Conservation (phyloP, 1,140 invertebrate species). For the Drosophila biarmipes region DNA sequence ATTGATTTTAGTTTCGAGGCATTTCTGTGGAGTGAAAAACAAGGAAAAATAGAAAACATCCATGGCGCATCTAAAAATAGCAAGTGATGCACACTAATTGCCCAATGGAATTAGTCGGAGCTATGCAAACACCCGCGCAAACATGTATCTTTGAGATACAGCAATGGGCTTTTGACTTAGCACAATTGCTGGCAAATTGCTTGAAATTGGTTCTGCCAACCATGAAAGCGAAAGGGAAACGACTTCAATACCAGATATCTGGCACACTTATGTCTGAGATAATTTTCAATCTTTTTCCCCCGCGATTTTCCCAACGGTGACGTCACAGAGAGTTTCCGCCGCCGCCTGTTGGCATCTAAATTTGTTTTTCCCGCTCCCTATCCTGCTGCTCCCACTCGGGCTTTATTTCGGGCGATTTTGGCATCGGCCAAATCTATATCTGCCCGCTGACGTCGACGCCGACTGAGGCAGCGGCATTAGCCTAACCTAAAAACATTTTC, state of each 20-base stretch:
- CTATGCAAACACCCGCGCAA: slow-evolving; percentile 6
- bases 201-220: slow-evolving; percentile 34
- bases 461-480: slow-evolving; percentile 55
- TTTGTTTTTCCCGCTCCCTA: slow-evolving; percentile 39
- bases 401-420: slow-evolving; percentile 76
- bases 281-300: slow-evolving; percentile 22
- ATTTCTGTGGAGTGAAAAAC: background rate
- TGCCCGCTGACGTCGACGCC: slow-evolving; percentile 32
- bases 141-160: slow-evolving; percentile 35
- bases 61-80: background rate
- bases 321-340: slow-evolving; percentile 66
- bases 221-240: slow-evolving; percentile 58
- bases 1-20: slow-evolving; percentile 18
- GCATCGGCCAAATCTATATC: slow-evolving; percentile 49
- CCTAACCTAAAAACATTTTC: slow-evolving; percentile 71
- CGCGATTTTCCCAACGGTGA: slow-evolving; percentile 33
- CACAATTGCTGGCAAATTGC: slow-evolving; percentile 59
- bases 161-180: slow-evolving; percentile 25
- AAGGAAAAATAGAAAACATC: background rate
- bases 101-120: slow-evolving; percentile 4
- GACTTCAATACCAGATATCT: slow-evolving; percentile 53
- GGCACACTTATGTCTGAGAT: slow-evolving; percentile 65
- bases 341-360: slow-evolving; percentile 53
- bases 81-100: slow-evolving; percentile 4
- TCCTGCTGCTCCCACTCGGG: slow-evolving; percentile 38